Conservation (phyloP, 2,888 invertebrate species). For the Apotomis betuletana region DNA sequence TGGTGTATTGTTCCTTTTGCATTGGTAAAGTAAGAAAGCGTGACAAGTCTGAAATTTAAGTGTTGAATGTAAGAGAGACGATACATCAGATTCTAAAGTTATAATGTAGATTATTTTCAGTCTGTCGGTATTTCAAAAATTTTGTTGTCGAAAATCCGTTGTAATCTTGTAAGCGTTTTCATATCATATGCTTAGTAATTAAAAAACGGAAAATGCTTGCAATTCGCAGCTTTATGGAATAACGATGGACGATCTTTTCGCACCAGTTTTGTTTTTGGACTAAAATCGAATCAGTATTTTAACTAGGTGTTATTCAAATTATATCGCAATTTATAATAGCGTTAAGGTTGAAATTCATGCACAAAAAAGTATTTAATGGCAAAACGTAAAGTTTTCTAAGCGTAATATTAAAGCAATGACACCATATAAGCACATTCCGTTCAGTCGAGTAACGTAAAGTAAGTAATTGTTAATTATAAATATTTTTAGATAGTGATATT, state of each 20-base stretch:
- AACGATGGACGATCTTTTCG: slow-evolving; percentile 15
- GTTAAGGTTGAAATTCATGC: slow-evolving; percentile 69
- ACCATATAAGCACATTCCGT: slow-evolving; percentile 80
- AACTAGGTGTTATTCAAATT: slow-evolving; percentile 61
- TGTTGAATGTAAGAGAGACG: slow-evolving; percentile 30
- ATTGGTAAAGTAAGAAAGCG: slow-evolving; percentile 25
- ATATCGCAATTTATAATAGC: slow-evolving; percentile 57
- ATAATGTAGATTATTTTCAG: slow-evolving; percentile 58
- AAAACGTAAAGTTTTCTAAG: slow-evolving; percentile 56
- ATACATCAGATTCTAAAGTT: slow-evolving; percentile 47
- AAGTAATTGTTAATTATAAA: slow-evolving; percentile 62
- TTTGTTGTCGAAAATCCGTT: slow-evolving; percentile 45
- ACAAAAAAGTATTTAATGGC: slow-evolving; percentile 74
- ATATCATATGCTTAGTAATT: slow-evolving; percentile 68
- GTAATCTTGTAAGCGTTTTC: slow-evolving; percentile 65
- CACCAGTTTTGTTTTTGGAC: slow-evolving; percentile 45
- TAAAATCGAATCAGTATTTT: slow-evolving; percentile 64
- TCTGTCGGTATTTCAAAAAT: slow-evolving; percentile 48
- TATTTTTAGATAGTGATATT: slow-evolving; percentile 60
- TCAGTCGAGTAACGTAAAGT: slow-evolving; percentile 67
- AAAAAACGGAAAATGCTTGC: slow-evolving; percentile 52
- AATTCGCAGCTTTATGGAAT: slow-evolving; percentile 42
- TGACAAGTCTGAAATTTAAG: slow-evolving; percentile 30
- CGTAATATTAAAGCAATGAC: slow-evolving; percentile 61
- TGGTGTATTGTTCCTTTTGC: slow-evolving; percentile 34